These are phyloP conservation scores for Chirona hameri DNA, from an alignment of 2,888 invertebrate species.

Conservation along the genomic window DNA sequence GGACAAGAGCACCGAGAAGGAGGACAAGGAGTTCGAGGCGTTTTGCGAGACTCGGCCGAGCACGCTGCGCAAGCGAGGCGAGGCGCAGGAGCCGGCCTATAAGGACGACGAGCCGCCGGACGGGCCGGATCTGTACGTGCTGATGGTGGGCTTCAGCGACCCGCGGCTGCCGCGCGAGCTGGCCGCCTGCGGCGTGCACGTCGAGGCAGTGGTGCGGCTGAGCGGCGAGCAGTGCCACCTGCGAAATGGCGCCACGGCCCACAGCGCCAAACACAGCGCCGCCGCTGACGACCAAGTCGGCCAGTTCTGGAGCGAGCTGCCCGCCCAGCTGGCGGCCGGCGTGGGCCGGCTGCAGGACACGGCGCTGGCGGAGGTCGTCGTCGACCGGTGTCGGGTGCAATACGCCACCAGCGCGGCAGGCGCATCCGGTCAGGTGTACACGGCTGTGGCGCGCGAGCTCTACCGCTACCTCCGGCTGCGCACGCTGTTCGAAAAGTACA, in stretches of 20 bases:
- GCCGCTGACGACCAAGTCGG: background rate
- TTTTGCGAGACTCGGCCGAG: background rate
- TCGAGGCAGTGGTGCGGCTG: constrained; percentile 1
- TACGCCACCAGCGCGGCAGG: background rate
- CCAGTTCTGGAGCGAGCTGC: background rate
- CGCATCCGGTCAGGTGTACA: background rate
- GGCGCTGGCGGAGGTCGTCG: background rate
- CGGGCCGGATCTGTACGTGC: constrained; percentile 2
- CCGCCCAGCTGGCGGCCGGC: background rate
- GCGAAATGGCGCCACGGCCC: no score
- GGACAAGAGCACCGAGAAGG: background rate
- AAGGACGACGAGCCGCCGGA: constrained; percentile 26
- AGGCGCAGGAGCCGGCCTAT: constrained; percentile 2
- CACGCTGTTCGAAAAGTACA: background rate
- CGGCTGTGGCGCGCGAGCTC: background rate
- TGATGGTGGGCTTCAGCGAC: constrained; percentile 4
- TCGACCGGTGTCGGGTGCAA: background rate
- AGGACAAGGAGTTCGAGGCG: background rate
- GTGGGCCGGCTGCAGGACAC: background rate
- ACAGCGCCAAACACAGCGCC: background rate
- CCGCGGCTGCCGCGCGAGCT: background rate
- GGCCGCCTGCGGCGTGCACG: background rate
- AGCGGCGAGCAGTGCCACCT: background rate
- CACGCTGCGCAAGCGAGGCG: background rate
- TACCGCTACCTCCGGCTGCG: background rate